phyloP scores from a whole-genome alignment of 2,888 invertebrate species.

The Nesidiocoris tenuis region DNA sequence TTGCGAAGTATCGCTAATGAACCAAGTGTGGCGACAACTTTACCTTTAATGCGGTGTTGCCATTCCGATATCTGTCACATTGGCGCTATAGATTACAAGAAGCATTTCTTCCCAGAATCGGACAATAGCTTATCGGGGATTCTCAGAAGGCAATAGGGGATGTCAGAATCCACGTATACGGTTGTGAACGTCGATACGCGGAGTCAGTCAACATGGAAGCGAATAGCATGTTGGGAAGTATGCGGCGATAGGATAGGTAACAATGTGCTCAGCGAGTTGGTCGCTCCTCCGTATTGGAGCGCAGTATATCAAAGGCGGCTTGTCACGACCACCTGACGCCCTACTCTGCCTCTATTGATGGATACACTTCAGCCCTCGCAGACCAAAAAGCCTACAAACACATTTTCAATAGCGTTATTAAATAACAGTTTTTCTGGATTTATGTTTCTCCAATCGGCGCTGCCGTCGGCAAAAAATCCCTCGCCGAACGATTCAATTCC shows the following conservation, averaged over 20 bases:
- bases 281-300: not conserved
- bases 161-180: too few relatives aligned
- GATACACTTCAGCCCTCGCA: slow-evolving; percentile 10
- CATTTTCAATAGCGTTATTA: slow-evolving; percentile 38
- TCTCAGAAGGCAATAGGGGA: too few relatives aligned
- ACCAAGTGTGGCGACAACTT: too few relatives aligned
- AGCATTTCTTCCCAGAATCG: too few relatives aligned
- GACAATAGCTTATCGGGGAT: too few relatives aligned
- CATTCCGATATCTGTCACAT: too few relatives aligned
- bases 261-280: slow-evolving; percentile 1
- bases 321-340: slow-evolving; percentile 39
- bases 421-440: slow-evolving; percentile 41
- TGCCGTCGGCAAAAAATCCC: slow-evolving; percentile 6
- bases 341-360: slow-evolving; percentile 31
- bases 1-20: too few relatives aligned
- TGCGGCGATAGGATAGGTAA: not conserved
- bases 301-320: slow-evolving; percentile 40
- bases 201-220: not conserved
- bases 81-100: too few relatives aligned
- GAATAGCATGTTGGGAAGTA: too few relatives aligned
- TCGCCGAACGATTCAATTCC: slow-evolving; percentile 28
- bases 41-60: too few relatives aligned
- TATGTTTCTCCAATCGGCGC: slow-evolving; percentile 27
- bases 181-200: not conserved
- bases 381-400: slow-evolving; percentile 23